A percentile compares a stretch with the other conserved stretches of the same genome.
Evolutionary conservation across 2,797 vertebrate genomes (phyloP).

Genomic region (Phrynocephalus forsythii): DNA sequence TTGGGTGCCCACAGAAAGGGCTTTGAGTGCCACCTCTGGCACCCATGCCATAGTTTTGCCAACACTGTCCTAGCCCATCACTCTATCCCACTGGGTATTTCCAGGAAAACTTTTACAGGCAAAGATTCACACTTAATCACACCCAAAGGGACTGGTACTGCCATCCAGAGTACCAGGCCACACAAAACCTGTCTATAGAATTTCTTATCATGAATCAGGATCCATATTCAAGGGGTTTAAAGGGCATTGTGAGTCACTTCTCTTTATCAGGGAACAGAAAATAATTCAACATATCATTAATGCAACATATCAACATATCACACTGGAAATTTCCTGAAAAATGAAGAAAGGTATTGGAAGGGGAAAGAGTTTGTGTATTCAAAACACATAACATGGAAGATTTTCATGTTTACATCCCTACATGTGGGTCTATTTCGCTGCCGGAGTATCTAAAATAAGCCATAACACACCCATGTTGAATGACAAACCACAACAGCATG

Average conservation of each 20-base stretch:
- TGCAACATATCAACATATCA: constrained; percentile 63
- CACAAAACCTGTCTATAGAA: constrained; percentile 50
- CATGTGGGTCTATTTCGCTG: constrained; percentile 41
- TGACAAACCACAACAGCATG: neutral
- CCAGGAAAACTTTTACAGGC: neutral
- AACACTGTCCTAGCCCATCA: no score
- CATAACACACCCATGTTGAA: constrained; percentile 23
- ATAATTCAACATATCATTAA: constrained; percentile 64
- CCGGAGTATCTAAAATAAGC: constrained; percentile 38
- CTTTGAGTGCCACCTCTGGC: no score
- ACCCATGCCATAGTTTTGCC: no score
- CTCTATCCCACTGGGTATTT: no score
- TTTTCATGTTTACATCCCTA: constrained; percentile 32
- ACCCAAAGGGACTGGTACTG: constrained; percentile 8
- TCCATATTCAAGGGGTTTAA: constrained; percentile 61
- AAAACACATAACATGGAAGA: constrained; percentile 15
- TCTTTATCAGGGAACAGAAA: constrained; percentile 61
- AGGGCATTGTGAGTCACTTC: constrained; percentile 57
- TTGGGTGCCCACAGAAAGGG: no score
- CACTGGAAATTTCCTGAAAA: constrained; percentile 65
- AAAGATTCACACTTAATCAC: neutral
- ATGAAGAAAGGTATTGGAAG: constrained; percentile 53
- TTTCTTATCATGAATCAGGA: constrained; percentile 53
- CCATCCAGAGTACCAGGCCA: constrained; percentile 32
- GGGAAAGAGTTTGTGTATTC: constrained; percentile 29